These are phyloP conservation scores for Megalurothrips usitatus DNA, from an alignment of 2,888 invertebrate species.

Conservation along the genomic window DNA sequence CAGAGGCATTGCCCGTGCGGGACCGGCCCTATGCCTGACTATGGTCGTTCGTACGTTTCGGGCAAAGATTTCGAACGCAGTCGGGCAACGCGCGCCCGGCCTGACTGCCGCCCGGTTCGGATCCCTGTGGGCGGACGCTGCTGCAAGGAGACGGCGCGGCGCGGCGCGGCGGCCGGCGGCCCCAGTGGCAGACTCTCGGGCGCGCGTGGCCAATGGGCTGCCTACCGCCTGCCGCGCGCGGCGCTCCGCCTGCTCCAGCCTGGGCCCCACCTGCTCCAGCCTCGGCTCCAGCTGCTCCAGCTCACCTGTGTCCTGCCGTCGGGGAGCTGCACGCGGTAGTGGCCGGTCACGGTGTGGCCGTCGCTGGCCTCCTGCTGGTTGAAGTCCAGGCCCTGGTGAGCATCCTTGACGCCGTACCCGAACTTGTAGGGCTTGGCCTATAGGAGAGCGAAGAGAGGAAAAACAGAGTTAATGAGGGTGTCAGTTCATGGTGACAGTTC, in stretches of 20 bases:
- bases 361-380: constrained; percentile 69
- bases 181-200: background rate
- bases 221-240: background rate
- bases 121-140: too few species aligned
- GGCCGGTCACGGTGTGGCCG: constrained; percentile 64
- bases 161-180: background rate
- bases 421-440: constrained; percentile 50
- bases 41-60: too few species aligned
- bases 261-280: background rate
- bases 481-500: too few species aligned
- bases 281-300: background rate
- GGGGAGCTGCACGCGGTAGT: constrained; percentile 71
- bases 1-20: too few species aligned
- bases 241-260: background rate
- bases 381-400: constrained; percentile 66
- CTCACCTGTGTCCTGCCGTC: constrained; percentile 52
- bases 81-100: too few species aligned
- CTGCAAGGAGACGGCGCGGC: too few species aligned
- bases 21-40: too few species aligned
- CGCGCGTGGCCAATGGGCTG: background rate
- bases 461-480: too few species aligned
- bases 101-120: too few species aligned
- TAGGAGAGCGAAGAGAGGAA: too few species aligned
- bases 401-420: constrained; percentile 68
- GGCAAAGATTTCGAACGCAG: too few species aligned